phyloP scores from a whole-genome alignment of 2,888 invertebrate genomes.

The Melinaea menophilus region DNA sequence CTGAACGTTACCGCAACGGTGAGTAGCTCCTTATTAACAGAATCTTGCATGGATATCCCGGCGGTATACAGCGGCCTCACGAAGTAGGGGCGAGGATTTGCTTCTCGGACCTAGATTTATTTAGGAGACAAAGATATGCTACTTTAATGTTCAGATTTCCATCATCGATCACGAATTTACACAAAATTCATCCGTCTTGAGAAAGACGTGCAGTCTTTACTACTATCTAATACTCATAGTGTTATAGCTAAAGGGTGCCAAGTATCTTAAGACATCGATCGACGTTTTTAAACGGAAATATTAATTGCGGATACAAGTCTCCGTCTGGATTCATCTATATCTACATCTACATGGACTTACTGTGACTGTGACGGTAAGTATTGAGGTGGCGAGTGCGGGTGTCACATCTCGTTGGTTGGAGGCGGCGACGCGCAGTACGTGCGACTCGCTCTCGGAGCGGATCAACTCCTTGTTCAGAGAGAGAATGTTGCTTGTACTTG shows the following conservation, averaged over 20 bases:
- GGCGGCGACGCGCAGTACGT: slow-evolving; percentile 69
- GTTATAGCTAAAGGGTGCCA: no score
- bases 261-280: no score
- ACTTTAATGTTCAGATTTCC: no score
- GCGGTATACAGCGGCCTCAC: slow-evolving; percentile 63
- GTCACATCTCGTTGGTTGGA: slow-evolving; percentile 57
- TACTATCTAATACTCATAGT: no score
- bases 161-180: no score
- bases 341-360: slow-evolving; percentile 45
- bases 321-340: neutral
- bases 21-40: slow-evolving; percentile 64
- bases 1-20: slow-evolving; percentile 59
- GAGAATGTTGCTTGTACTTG: slow-evolving; percentile 53
- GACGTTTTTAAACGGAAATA: neutral
- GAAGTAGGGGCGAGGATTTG: slow-evolving; percentile 79
- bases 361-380: slow-evolving; percentile 62
- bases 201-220: no score
- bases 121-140: neutral
- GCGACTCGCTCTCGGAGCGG: slow-evolving; percentile 54
- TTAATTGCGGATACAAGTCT: neutral
- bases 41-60: slow-evolving; percentile 70
- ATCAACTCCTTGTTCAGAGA: slow-evolving; percentile 58
- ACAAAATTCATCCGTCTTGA: no score
- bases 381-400: slow-evolving; percentile 42
- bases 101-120: slow-evolving; percentile 74